Conservation (phyloP, 1,140 invertebrate species). For the Elymnias hypermnestra region DNA sequence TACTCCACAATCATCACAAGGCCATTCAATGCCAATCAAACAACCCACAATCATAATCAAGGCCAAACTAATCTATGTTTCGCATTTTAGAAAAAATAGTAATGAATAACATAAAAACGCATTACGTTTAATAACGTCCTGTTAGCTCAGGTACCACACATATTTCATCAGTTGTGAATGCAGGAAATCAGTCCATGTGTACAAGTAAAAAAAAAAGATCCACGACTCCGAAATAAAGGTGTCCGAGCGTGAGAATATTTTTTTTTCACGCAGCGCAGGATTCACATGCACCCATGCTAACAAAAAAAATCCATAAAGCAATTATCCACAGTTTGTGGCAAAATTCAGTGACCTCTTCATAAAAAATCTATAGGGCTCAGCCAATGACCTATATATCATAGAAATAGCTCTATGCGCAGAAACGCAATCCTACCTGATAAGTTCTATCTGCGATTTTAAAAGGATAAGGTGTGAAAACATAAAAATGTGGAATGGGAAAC, state of each 20-base stretch:
- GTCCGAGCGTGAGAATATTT: constrained; percentile 57
- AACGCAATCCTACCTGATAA: constrained; percentile 43
- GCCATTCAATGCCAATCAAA: constrained; percentile 39
- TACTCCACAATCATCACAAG: constrained; percentile 34
- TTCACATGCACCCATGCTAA: constrained; percentile 50
- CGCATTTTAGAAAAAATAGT: constrained; percentile 8
- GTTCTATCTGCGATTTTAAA: constrained; percentile 49
- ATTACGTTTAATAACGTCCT: not conserved
- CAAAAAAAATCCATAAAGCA: constrained; percentile 45
- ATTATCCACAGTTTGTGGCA: constrained; percentile 41
- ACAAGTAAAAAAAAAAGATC: constrained; percentile 37
- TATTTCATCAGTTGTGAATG: constrained; percentile 33
- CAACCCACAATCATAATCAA: constrained; percentile 56
- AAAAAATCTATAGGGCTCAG: constrained; percentile 28
- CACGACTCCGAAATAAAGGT: constrained; percentile 42
- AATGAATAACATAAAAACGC: constrained; percentile 3
- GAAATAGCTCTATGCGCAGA: constrained; percentile 49
- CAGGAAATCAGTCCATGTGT: constrained; percentile 55
- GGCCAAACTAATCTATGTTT: constrained; percentile 52
- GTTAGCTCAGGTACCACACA: constrained; percentile 13
- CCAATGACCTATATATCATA: constrained; percentile 39
- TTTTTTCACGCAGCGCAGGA: constrained; percentile 52
- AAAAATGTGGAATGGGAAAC: constrained; percentile 56
- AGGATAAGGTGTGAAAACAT: constrained; percentile 54
- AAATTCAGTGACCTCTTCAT: constrained; percentile 48